Base-by-base conservation (phyloP, 1,140 invertebrate species). In the Eriocheir sinensis region DNA sequence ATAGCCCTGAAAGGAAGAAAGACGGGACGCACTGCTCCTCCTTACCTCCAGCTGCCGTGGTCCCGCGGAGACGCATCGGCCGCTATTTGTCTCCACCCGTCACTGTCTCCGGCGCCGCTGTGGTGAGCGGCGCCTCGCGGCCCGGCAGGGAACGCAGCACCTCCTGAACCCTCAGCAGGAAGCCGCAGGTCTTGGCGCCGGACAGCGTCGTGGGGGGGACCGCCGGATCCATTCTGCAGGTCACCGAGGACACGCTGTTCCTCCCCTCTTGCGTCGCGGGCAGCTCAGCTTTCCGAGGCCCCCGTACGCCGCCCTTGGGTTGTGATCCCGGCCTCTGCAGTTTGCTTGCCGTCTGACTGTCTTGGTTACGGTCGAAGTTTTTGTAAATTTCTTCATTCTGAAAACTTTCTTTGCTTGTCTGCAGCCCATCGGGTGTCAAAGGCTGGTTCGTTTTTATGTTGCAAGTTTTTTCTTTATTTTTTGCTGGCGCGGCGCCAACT, bases 81-180 rank as follows among this genome's bases (percentile, higher is more conserved):
- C 60, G 60, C 60, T 72, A 72, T 72, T 72, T 72, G 60, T 72
- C 60, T 72, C 21, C 60, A 72, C 60, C 21, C 60, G 60, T 72
- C 60, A 72, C 60, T 72, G 60, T 72, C 60, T 72, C 60, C 60
- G 60, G 60, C n/a, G 60, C 60, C 27, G 60, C 21, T n/a, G 60
- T n/a, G 60, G 60, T n/a, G 60, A 21, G 60, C 1, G 60, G 21
- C 60, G n/a, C n/a, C 60, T 72, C 60, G 60, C 21, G 27, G 21
- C 60, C 60, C n/a, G 60, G 60, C 60, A 72, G 60, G 60, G 60
- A 72, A 72, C 60, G 60, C 60, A 72, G 60, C 60, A 72, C 60
- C 60, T 72, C 60, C 60, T 72, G 60, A 21, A 72, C 60, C 60
- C 60, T 72, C 12, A 72, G 60, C 60, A 72, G 60, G 60, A 72